Evolutionary conservation across 1,140 invertebrate species (phyloP), one percentile per base, ranked within the genome.

Genomic region (Antheraea pernyi): DNA sequence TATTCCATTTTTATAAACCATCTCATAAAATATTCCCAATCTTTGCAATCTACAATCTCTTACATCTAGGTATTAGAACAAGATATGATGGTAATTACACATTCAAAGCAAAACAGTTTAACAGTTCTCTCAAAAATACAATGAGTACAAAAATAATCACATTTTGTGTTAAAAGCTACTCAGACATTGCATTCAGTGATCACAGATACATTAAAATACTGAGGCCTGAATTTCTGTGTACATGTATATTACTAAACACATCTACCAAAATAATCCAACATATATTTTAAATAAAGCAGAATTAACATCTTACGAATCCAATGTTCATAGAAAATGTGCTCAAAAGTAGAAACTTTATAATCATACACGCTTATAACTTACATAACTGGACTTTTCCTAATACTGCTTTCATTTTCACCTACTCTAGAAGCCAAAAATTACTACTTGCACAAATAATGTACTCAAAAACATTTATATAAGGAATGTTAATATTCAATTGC

Each of bases 401-500:
- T 67, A 67, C 65, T 67, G 65, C n/a, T 8, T 37, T 37, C 37
- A 19, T 37, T 46, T 18, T 67, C 46, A 53, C 46, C 58, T 36
- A 67, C 13, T 67, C 53, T 59, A 67, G 18, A 67, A 67, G 65
- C 53, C 53, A 59, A 59, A 67, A 59, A 30, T 42, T 53, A 65
- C 61, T 63, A 65, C 39, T 53, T 48, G 39, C 64, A 77, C 71
- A 71, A 73, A 75, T 80, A 70, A 71, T 71, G 71, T 77, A 69
- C 37, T 72, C 79, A 82, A 85, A 65, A 65, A 73, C 77, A 53
- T 80, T 77, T 84, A 85, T 82, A 67, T 61, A 70, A 78, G 89
- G 86, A 91, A 89, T 91, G 87, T 77, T 87, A 91, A 85, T 88
- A 91, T 70, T 91, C 89, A 70, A 92, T 89, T 70, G 85, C 86